Base-by-base conservation (phyloP, 2,888 invertebrate genomes). In the Monopis laevigella region DNA sequence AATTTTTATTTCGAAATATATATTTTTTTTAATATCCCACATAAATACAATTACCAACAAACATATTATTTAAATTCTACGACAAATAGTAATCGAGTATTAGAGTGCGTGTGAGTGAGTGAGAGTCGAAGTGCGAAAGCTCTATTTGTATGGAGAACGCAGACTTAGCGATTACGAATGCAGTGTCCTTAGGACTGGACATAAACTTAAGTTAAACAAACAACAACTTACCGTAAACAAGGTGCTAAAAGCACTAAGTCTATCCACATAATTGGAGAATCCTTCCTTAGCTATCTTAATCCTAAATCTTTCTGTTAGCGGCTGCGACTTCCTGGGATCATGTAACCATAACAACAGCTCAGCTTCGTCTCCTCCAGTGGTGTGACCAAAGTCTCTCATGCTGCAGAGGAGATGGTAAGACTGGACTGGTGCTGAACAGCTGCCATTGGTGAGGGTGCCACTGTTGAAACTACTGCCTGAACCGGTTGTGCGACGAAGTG, bases 241-340 rank as follows among this genome's bases (percentile, higher is more conserved):
- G 14, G 93, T 93, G 62, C 93, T 93, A 65, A 93, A 93, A 56
- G 90, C 91, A 63, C 93, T 90, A 52, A 93, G 70, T 58, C 93
- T 89, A 56, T 94, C 93, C 47, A 93, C 87, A 64, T 94, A 92
- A 67, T 92, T 92, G 11, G 93, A 91, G 71, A 93, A 92, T 10
- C 94, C 95, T 56, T 94, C 93, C 66, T 92, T 92, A 49, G 92
- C 91, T 67, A 95, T 91, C 64, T 88, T 86, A 53, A 96, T 92
- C 58, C 95, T 83, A 77, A 94, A 96, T 48, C 95, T 82, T 70
- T 96, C 96, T 42, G 95, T 93, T 45, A 96, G 82, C 49, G 91
- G 92, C 54, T 88, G 89, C 54, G 84, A 86, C 55, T 88, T 85
- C 51, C 86, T 84, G 13, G 88, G 87, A 63, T 96, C 95, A 65